Base-by-base conservation (phyloP, 2,888 invertebrate genomes). In the Tetragonisca angustula region DNA sequence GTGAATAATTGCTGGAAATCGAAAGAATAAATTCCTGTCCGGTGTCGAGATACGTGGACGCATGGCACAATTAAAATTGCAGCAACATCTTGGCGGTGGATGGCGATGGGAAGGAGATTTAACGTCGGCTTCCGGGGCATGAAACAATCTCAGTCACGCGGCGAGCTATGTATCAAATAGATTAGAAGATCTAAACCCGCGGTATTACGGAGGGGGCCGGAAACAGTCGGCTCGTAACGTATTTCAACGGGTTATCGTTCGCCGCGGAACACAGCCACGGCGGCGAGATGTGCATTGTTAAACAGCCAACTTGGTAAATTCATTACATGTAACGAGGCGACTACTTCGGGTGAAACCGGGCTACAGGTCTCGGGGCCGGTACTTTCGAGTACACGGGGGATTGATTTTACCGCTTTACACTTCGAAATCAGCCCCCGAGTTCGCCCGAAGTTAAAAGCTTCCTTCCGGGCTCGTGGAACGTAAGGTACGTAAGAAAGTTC, bases 161-260 rank as follows among this genome's bases (percentile, higher is more conserved):
- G 69, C 50, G 49, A 64, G 88, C 76, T 86, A 89, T 89, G 88
- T 86, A 81, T 89, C 89, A 88, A 88, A 89, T 69, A 88, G 88
- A 87, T 89, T 88, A 87, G 89, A 89, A 85, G 85, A 89, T 89
- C 87, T 87, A 89, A 87, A 80, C 84, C 85, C 76, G 70, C 80
- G 70, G 88, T 76, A 75, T 81, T 83, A 83, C 81, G 67, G 73
- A 59, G 9, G 9, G 56, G 43, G 56, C 76, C 86, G 89, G 88
- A 88, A 89, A 87, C 83, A 85, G 78, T 69, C 69, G 79, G 87
- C 87, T 81, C 81, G 88, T 87, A 88, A 89, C 89, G 83, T 89
- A 89, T 89, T 89, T 89, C 88, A 89, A 83, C 85, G 76, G 88
- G 90, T 89, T 89, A 89, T 89, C 89, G 90, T 89, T 85, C 78